These are phyloP conservation scores for Drosophila navojoa DNA, from an alignment of 1,140 invertebrate genomes.

Conservation along the genomic window DNA sequence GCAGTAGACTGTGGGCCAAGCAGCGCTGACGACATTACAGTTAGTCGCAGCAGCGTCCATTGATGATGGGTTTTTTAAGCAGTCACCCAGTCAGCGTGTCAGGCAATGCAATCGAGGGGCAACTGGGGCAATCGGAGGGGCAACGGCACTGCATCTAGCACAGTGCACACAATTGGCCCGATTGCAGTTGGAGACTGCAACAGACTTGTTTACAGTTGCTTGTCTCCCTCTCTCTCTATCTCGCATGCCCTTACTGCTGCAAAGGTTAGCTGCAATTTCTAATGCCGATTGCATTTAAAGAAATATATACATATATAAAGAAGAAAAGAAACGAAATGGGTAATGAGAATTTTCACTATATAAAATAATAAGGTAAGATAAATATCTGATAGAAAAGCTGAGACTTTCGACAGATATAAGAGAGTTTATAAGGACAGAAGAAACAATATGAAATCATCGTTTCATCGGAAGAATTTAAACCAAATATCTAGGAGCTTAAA, in stretches of 20 bases:
- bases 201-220: conserved; percentile 27
- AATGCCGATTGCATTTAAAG: conserved; percentile 16
- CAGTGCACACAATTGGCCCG: conserved; percentile 57
- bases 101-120: conserved; percentile 14
- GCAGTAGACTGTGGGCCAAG: conserved; percentile 37
- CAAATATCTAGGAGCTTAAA: too few relatives aligned
- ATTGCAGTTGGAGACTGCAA: conserved; percentile 38
- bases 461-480: too few relatives aligned
- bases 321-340: too few relatives aligned
- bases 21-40: conserved; percentile 72
- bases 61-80: conserved; percentile 51
- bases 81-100: conserved; percentile 37
- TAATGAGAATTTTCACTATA: too few relatives aligned
- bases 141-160: conserved; percentile 43
- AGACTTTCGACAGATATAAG: too few relatives aligned
- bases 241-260: conserved; percentile 56
- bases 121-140: not conserved
- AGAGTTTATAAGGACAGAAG: too few relatives aligned
- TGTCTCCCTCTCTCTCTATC: conserved; percentile 16
- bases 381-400: too few relatives aligned
- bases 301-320: not conserved
- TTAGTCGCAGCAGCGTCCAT: conserved; percentile 49
- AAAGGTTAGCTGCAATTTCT: conserved; percentile 54
- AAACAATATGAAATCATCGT: too few relatives aligned
- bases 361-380: too few relatives aligned